A percentile compares a stretch with the other conserved stretches of the same genome.
phyloP scores from a whole-genome alignment of 2,113 vertebrate species.

The Bufo bufo region DNA sequence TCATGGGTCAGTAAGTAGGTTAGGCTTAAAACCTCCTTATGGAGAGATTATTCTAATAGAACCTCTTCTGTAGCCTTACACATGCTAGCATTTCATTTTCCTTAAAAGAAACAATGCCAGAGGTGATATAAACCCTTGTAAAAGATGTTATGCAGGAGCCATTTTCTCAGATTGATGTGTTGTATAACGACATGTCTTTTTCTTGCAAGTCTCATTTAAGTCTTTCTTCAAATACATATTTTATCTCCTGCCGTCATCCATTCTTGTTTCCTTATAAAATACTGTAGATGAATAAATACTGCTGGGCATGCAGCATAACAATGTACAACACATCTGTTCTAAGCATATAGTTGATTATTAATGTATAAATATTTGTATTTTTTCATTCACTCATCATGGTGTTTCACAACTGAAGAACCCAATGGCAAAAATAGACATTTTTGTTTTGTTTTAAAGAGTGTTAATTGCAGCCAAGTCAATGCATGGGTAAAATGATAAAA shows the following conservation, averaged over 20 bases:
- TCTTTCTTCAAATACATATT: constrained; percentile 44
- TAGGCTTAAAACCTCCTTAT: constrained; percentile 73
- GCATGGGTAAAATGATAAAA: background rate
- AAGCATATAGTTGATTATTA: background rate
- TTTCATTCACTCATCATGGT: background rate
- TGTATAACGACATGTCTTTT: constrained; percentile 50
- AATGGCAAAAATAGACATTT: background rate
- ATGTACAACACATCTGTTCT: background rate
- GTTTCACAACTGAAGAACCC: background rate
- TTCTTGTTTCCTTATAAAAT: constrained; percentile 34
- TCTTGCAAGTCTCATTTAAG: constrained; percentile 51
- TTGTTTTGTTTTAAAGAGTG: background rate
- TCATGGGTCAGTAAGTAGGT: constrained; percentile 72
- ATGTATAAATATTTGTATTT: background rate
- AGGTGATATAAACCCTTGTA: constrained; percentile 61
- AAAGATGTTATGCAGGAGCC: constrained; percentile 62
- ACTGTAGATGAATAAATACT: background rate
- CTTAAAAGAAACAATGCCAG: constrained; percentile 66
- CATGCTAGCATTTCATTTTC: constrained; percentile 65
- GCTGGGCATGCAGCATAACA: background rate
- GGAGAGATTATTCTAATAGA: constrained; percentile 75
- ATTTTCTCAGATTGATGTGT: constrained; percentile 50
- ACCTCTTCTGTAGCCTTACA: constrained; percentile 63
- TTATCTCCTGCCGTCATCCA: constrained; percentile 44
- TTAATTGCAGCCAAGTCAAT: background rate